Base-by-base conservation (phyloP, 2,113 vertebrate genomes). In the Verasper variegatus region DNA sequence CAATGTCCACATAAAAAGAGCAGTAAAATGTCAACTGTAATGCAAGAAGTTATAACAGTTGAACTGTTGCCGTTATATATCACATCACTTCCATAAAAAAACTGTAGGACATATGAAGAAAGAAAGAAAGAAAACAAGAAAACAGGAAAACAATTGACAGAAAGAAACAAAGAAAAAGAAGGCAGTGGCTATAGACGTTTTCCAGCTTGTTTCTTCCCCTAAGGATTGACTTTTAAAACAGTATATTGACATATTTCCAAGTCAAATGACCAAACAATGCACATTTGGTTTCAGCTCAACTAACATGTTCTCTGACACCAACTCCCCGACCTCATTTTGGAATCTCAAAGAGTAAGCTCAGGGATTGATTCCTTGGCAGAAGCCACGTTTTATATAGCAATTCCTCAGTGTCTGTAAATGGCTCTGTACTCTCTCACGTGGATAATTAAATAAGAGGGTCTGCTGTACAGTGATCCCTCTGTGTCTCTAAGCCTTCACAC, bases 391-490 rank as follows among this genome's bases (percentile, higher is more conserved):
- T 26, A 68, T 68, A 31, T 27, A 10, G 13, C 54, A 27, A 45
- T 47, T 47, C 73, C 59, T 77, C 76, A 7, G 71, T 31, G 63
- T 68, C 64, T 68, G 65, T 68, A 71, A 72, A 81, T 0, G 2
- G 66, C 68, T 76, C 75, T 81, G 20, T 77, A 59, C 71, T 76
- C 37, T 82, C 65, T 70, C 78, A 60, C 61, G 67, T 82, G 75
- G 42, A 74, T 88, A 73, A 83, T 84, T 76, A 75, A 84, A 80
- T 71, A 68, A 75, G 58, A 74, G 55, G 26, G 71, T 47, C 81
- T 73, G 45, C 62, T 74, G 60, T 27, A 52, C 71, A 70, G 59
- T 40, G 77, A 78, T 78, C 77, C 74, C 37, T 49, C 55, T 37
- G 76, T 69, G 78, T 73, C 75, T 77, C 55, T 59, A 54, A 70